Evolutionary conservation across 2,888 invertebrate species (phyloP).

Genomic region (Orthosia gracilis): DNA sequence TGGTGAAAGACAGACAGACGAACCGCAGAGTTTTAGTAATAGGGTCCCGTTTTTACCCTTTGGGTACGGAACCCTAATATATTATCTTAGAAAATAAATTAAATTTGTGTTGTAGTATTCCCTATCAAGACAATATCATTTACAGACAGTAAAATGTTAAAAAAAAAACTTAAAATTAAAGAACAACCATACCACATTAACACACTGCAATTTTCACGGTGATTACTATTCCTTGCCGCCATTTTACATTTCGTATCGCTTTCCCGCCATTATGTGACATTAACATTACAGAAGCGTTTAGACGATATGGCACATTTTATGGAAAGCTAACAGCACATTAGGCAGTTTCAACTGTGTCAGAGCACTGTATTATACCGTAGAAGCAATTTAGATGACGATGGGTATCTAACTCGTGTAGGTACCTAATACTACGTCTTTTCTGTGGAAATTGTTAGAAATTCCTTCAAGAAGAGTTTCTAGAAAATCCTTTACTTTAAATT

Average conservation of each 20-base stretch:
- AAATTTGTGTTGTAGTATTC: not conserved
- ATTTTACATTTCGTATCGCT: conserved; percentile 47
- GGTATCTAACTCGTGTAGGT: not conserved
- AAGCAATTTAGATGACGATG: conserved; percentile 11
- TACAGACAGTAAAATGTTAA: not conserved
- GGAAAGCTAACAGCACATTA: conserved; percentile 24
- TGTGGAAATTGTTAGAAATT: not conserved
- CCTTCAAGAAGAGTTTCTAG: no score
- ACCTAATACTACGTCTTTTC: not conserved
- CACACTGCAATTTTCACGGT: conserved; percentile 58
- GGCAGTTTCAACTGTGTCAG: conserved; percentile 1
- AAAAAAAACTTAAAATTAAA: not conserved
- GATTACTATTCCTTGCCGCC: conserved; percentile 62
- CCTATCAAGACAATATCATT: not conserved
- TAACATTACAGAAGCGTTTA: conserved; percentile 33
- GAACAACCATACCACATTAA: conserved; percentile 13
- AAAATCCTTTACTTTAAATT: not conserved
- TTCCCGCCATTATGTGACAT: conserved; percentile 43
- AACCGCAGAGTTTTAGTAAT: no score
- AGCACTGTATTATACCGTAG: conserved; percentile 14
- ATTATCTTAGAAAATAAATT: not conserved
- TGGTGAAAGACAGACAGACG: no score
- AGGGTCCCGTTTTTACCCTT: no score
- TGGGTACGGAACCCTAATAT: no score
- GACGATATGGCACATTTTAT: conserved; percentile 35